phyloP scores from a whole-genome alignment of 64 coral and sea anemone species.

The Montipora efflorescens region DNA sequence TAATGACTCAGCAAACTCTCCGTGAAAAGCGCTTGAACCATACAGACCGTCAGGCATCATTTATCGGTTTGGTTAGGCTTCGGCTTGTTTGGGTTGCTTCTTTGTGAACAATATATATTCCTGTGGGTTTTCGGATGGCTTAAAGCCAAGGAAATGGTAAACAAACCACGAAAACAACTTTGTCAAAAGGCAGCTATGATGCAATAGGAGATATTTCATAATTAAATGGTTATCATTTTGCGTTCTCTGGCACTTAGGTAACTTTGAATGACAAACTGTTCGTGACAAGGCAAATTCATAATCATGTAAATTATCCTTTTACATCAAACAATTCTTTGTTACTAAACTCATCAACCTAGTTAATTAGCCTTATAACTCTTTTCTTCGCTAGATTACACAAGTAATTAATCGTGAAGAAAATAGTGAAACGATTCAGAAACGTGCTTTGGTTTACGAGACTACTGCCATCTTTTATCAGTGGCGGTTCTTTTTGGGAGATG shows the following conservation, averaged over 20 bases:
- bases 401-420: not conserved
- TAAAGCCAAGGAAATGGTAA: not conserved
- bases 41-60: not conserved
- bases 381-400: not conserved
- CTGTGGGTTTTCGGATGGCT: not conserved
- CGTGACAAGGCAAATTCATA: not conserved
- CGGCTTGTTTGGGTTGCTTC: not conserved
- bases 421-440: not conserved
- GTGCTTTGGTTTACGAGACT: not conserved
- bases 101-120: not conserved
- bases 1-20: not conserved
- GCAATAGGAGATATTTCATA: too few species aligned
- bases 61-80: not conserved
- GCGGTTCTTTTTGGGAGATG: not conserved
- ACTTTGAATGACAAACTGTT: not conserved
- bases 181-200: not conserved
- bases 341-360: conserved; percentile 20
- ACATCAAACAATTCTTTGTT: conserved; percentile 16
- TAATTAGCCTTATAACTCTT: not conserved
- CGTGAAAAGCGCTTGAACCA: not conserved
- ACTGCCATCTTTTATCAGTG: not conserved
- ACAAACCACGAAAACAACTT: not conserved
- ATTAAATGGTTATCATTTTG: too few species aligned
- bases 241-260: not conserved
- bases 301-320: conserved; percentile 16